Conservation (phyloP, 2,113 vertebrate genomes). For the Otus sunia region DNA sequence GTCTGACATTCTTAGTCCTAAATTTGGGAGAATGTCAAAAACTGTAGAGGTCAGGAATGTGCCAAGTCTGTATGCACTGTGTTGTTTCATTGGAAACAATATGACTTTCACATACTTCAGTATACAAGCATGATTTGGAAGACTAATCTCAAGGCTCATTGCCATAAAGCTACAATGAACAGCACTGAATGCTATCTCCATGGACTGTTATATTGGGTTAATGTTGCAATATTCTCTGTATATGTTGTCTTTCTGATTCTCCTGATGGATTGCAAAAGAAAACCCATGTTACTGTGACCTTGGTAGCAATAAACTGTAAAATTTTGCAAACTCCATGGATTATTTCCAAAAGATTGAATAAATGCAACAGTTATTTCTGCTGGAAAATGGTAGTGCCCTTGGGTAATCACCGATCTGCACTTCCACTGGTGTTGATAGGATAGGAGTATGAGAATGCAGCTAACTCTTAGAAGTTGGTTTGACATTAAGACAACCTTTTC, state of each 20-base stretch:
- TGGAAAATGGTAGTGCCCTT: not conserved
- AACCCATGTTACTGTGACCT: not conserved
- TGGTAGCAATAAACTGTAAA: slow-evolving; percentile 27
- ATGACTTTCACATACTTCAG: not conserved
- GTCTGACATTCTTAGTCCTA: slow-evolving; percentile 39
- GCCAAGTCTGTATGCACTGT: slow-evolving; percentile 21
- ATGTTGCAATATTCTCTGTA: not conserved
- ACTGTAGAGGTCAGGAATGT: not conserved
- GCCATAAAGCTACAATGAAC: not conserved
- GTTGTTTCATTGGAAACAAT: not conserved
- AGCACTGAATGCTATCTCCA: not conserved
- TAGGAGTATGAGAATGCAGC: not conserved
- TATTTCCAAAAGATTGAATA: slow-evolving; percentile 7
- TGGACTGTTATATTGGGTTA: not conserved
- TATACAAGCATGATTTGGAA: slow-evolving; percentile 15
- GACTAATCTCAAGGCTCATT: not conserved
- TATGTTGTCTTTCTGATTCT: not conserved
- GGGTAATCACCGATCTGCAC: not conserved
- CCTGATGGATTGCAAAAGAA: slow-evolving; percentile 17
- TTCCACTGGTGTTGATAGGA: not conserved
- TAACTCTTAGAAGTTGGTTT: not conserved
- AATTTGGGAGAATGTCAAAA: slow-evolving; percentile 30
- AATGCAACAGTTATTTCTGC: not conserved
- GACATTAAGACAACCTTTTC: not conserved
- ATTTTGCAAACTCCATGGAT: not conserved